A percentile compares a stretch with the other conserved stretches of the same genome.
These are phyloP conservation scores for Andrena flavipes DNA, from an alignment of 2,888 invertebrate genomes.

Conservation along the genomic window DNA sequence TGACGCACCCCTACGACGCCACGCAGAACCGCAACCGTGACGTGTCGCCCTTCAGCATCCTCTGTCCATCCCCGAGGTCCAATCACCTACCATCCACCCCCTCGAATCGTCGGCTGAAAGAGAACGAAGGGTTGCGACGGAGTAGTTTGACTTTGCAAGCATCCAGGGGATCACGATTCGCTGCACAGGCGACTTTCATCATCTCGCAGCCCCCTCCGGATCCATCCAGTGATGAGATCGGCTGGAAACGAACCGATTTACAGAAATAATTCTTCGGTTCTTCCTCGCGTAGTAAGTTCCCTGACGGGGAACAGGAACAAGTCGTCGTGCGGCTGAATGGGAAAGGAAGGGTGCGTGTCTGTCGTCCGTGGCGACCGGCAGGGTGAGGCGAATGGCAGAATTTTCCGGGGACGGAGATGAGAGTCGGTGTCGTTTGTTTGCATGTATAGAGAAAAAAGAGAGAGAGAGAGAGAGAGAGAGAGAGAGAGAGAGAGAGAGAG, in stretches of 20 bases:
- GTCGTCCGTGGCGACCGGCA: background rate
- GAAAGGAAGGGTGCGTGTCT: background rate
- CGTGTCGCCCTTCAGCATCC: background rate
- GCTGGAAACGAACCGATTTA: slow-evolving; percentile 53
- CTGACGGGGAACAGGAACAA: background rate
- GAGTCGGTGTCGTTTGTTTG: slow-evolving; percentile 45
- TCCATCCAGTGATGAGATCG: slow-evolving; percentile 67
- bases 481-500: background rate
- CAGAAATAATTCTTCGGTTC: slow-evolving; percentile 61
- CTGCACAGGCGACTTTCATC: slow-evolving; percentile 58
- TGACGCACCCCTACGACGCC: background rate
- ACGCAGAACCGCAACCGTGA: background rate
- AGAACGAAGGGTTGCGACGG: background rate
- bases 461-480: background rate
- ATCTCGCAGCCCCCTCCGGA: slow-evolving; percentile 31
- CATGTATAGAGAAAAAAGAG: background rate
- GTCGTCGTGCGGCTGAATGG: background rate
- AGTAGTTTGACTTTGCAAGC: slow-evolving; percentile 25
- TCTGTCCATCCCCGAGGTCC: background rate
- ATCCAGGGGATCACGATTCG: slow-evolving; percentile 59
- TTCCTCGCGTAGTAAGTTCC: slow-evolving; percentile 49
- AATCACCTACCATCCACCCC: background rate
- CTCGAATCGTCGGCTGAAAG: background rate
- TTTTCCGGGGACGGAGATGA: slow-evolving; percentile 24
- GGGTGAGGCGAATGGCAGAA: background rate